Percentiles rank a stretch among this genome's conserved stretches.
phyloP scores from a whole-genome alignment of 2,888 invertebrate genomes.

The Hypomecis atomaria region DNA sequence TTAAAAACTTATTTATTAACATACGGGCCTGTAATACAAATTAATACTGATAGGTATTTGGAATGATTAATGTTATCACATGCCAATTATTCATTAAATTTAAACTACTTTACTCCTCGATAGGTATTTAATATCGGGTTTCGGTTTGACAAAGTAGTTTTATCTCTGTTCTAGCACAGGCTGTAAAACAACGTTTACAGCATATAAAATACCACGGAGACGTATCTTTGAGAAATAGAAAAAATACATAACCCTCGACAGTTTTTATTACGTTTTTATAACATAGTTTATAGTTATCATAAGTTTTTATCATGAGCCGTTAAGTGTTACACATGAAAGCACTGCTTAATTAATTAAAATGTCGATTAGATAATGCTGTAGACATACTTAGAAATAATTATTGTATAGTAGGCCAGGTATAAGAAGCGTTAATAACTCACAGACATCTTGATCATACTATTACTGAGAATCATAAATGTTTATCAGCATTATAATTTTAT shows the following conservation, averaged over 20 bases:
- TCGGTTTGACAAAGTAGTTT: background rate
- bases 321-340: slow-evolving; percentile 38
- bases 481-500: slow-evolving; percentile 7
- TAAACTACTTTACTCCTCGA: too few species aligned
- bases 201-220: slow-evolving; percentile 1
- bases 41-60: background rate
- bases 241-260: slow-evolving; percentile 6
- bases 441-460: slow-evolving; percentile 5
- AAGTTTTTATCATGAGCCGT: slow-evolving; percentile 25
- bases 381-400: background rate
- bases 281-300: slow-evolving; percentile 28
- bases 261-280: slow-evolving; percentile 14
- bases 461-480: slow-evolving; percentile 19
- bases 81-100: background rate
- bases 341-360: slow-evolving; percentile 37
- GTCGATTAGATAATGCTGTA: slow-evolving; percentile 35
- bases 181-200: slow-evolving; percentile 3
- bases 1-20: background rate
- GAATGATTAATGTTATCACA: background rate
- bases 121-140: background rate
- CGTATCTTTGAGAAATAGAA: background rate
- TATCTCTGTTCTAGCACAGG: background rate
- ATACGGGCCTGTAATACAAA: background rate
- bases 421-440: slow-evolving; percentile 1
- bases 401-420: slow-evolving; percentile 4